Percentiles rank a stretch among this genome's conserved stretches.
These are phyloP conservation scores for Metellina segmentata DNA, from an alignment of 2,888 invertebrate species.

Conservation along the genomic window DNA sequence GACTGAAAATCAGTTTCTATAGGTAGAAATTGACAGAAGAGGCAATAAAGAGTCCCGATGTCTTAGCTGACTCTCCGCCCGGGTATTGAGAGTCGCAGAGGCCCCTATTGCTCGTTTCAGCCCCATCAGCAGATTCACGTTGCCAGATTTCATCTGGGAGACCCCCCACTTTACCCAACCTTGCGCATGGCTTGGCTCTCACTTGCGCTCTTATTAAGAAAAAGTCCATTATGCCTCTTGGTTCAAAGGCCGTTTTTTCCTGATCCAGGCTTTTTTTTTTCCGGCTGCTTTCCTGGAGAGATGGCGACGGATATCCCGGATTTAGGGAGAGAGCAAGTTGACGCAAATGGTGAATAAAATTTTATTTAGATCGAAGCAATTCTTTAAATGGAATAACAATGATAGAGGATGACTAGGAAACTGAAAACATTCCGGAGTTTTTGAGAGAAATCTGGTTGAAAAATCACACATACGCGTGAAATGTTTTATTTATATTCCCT, in stretches of 20 bases:
- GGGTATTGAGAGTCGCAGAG: slow-evolving; percentile 9
- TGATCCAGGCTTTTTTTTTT: not conserved
- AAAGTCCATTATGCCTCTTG: not conserved
- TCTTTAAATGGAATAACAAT: too few species aligned
- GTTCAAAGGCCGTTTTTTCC: not conserved
- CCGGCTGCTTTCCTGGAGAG: not conserved
- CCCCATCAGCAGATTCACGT: slow-evolving; percentile 41
- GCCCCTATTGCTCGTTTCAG: slow-evolving; percentile 27
- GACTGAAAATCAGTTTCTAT: slow-evolving; percentile 55
- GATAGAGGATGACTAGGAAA: too few species aligned
- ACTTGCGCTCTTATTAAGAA: not conserved
- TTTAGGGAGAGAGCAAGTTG: not conserved
- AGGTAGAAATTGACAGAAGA: slow-evolving; percentile 61
- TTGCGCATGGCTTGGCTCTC: not conserved
- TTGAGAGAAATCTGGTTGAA: too few species aligned
- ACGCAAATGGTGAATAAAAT: not conserved
- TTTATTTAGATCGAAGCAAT: not conserved
- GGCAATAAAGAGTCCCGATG: slow-evolving; percentile 56
- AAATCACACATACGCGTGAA: too few species aligned
- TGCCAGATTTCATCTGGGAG: slow-evolving; percentile 46
- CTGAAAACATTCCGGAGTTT: too few species aligned
- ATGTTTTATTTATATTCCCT: too few species aligned
- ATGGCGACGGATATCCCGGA: not conserved
- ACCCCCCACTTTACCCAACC: not conserved
- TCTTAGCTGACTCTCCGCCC: slow-evolving; percentile 31